Conservation (phyloP, 1,140 invertebrate species). For the Leptinotarsa undecemlineata region DNA sequence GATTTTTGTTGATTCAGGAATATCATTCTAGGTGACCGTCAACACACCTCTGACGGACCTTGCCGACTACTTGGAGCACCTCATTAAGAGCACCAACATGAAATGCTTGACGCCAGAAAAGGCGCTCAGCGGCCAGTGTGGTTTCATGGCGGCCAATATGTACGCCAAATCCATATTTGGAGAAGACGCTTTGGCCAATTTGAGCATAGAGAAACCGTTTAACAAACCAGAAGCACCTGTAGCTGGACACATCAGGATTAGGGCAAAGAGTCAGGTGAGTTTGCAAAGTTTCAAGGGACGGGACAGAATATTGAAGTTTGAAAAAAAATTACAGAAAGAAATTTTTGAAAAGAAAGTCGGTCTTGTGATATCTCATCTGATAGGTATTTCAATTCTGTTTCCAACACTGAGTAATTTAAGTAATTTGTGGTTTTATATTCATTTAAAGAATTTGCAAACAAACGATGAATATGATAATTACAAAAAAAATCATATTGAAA, state of each 20-base stretch:
- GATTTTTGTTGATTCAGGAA: too few species aligned
- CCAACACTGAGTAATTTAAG: too few species aligned
- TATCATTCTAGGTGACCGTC: constrained; percentile 71
- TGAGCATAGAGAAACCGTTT: constrained; percentile 95
- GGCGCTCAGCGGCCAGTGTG: constrained; percentile 93
- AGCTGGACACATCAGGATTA: constrained; percentile 94
- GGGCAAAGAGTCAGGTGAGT: constrained; percentile 91
- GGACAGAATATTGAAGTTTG: too few species aligned
- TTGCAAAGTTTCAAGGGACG: too few species aligned
- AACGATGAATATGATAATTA: too few species aligned
- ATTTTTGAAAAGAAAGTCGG: too few species aligned
- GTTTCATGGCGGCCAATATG: constrained; percentile 99
- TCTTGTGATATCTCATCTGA: too few species aligned
- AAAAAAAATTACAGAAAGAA: too few species aligned
- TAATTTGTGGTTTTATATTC: too few species aligned
- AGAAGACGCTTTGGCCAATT: constrained; percentile 97
- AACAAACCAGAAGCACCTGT: constrained; percentile 87
- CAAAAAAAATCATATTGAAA: too few species aligned
- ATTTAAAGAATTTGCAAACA: too few species aligned
- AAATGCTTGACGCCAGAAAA: constrained; percentile 96
- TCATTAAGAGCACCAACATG: constrained; percentile 97
- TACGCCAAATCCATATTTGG: constrained; percentile 99
- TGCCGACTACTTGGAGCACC: constrained; percentile 88
- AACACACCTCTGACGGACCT: constrained; percentile 93
- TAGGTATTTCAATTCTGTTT: too few species aligned